Base-by-base conservation (phyloP, 1,140 invertebrate species). In the Mamestra configurata region DNA sequence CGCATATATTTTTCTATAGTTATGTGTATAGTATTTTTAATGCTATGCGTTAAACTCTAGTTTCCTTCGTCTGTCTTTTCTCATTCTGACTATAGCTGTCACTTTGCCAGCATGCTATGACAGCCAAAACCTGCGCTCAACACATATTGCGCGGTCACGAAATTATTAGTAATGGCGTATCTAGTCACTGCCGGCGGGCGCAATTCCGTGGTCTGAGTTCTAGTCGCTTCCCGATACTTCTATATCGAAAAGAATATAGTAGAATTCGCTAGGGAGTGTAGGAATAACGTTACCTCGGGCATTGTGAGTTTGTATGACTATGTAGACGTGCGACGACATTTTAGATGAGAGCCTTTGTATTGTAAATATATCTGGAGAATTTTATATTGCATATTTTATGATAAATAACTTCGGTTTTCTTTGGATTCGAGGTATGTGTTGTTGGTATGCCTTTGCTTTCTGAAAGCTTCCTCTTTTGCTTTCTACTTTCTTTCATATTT, bases 311-410 rank as follows among this genome's bases (percentile, higher is more conserved):
- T 18, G n/a, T 66, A 66, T 40, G 61, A 22, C 11, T 11, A n/a
- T 49, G 43, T 49, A 66, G n/a, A 40, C 22, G n/a, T n/a, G 59
- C 24, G n/a, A 31, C 61, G 61, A 66, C n/a, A 66, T 66, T 40
- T 66, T 40, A 66, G n/a, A 20, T 18, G 35, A 66, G 18, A 11
- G n/a, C 35, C 27, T 66, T 66, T 66, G 61, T 59, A 27, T 66
- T 66, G 35, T 7, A 20, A 66, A 22, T 66, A 66, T 64, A n/a
- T 64, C 53, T 31, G 55, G 61, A 20, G 61, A 66, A 66, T 66
- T 66, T 40, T 31, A 40, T 66, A 66, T 66, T 66, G 18, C 61
- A 66, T 66, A 66, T 66, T 66, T 66, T 66, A 66, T 40, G 31
- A 40, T 64, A 40, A 20, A 40, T 18, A 66, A 18, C 5, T 66